Conservation (phyloP, 2,113 vertebrate genomes). For the Hemibagrus wyckioides region DNA sequence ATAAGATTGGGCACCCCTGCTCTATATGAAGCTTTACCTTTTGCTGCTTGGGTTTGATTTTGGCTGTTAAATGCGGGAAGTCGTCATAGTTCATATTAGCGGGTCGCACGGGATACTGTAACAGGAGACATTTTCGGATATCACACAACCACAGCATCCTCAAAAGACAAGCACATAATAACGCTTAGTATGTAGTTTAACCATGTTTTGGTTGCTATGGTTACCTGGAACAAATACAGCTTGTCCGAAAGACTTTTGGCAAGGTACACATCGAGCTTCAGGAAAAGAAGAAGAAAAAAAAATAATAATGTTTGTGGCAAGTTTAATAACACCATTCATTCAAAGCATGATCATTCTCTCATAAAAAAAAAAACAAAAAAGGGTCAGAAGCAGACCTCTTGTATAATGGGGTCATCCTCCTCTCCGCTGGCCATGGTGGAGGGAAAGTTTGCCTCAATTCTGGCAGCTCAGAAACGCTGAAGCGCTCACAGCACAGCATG, state of each 20-base stretch:
- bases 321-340: not conserved
- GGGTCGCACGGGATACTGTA: conserved; percentile 92
- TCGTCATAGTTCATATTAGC: conserved; percentile 90
- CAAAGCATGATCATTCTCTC: not conserved
- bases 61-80: conserved; percentile 85
- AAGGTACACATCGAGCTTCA: conserved; percentile 91
- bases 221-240: conserved; percentile 96
- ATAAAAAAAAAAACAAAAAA: no score
- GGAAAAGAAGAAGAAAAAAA: conserved; percentile 25
- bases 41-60: conserved; percentile 97
- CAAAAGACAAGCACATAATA: not conserved
- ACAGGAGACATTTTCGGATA: conserved; percentile 23
- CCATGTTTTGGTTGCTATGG: not conserved
- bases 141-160: not conserved
- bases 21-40: conserved; percentile 73
- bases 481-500: conserved; percentile 22
- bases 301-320: not conserved
- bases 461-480: conserved; percentile 41
- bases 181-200: not conserved
- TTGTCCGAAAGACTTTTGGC: conserved; percentile 96
- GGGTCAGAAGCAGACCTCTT: conserved; percentile 80
- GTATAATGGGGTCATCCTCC: conserved; percentile 95
- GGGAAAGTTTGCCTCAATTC: conserved; percentile 52
- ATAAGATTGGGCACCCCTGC: no score
- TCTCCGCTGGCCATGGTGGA: conserved; percentile 96